phyloP scores from a whole-genome alignment of 1,140 invertebrate species.

The Listronotus oregonensis region DNA sequence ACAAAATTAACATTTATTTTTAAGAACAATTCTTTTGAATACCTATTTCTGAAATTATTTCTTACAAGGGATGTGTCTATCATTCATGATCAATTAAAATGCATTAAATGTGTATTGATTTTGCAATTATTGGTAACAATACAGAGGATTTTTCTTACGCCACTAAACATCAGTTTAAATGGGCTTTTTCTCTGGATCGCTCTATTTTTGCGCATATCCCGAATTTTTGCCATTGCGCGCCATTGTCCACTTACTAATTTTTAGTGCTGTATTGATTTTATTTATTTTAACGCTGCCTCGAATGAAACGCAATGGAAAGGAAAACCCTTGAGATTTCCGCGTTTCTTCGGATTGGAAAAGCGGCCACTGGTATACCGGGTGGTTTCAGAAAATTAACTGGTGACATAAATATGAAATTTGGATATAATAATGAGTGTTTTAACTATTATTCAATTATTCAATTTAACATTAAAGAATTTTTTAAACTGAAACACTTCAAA shows the following conservation, averaged over 20 bases:
- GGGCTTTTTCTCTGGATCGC: conserved; percentile 38
- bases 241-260: conserved; percentile 57
- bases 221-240: conserved; percentile 56
- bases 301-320: conserved; percentile 24
- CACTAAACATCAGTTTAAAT: conserved; percentile 51
- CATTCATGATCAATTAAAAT: conserved; percentile 52
- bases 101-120: conserved; percentile 56
- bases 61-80: neutral
- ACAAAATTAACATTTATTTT: no score
- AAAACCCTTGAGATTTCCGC: conserved; percentile 16
- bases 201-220: conserved; percentile 57
- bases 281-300: conserved; percentile 46
- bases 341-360: conserved; percentile 24
- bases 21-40: no score
- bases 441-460: no score
- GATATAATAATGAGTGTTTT: no score
- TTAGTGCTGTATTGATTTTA: conserved; percentile 56
- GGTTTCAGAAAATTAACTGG: neutral
- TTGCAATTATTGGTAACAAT: conserved; percentile 58
- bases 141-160: conserved; percentile 54
- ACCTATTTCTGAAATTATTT: neutral
- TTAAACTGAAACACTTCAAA: no score
- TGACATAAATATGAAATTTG: no score
- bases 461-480: no score
- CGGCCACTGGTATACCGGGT: conserved; percentile 19